A percentile compares a stretch with the other conserved stretches of the same genome.
phyloP scores from a whole-genome alignment of 2,113 vertebrate genomes.

The Scomber scombrus region DNA sequence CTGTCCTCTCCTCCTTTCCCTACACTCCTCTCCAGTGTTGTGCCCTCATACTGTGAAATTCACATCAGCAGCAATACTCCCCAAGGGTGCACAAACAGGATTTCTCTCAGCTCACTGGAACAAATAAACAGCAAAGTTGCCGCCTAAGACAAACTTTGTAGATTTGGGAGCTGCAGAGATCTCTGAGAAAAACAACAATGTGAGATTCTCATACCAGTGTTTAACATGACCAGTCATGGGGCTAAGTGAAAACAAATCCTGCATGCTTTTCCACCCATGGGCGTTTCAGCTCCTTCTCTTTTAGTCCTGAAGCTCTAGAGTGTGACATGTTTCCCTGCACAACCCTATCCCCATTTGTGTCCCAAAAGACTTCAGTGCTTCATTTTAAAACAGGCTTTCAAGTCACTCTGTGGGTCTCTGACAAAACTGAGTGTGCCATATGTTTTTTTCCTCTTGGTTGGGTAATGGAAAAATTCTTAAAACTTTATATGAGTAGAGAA shows the following conservation, averaged over 20 bases:
- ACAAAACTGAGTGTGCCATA: constrained; percentile 38
- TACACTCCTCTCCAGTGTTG: constrained; percentile 40
- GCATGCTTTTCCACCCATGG: constrained; percentile 29
- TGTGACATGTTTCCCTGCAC: constrained; percentile 5
- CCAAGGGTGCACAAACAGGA: constrained; percentile 44
- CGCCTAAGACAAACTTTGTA: constrained; percentile 57
- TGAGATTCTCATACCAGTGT: constrained; percentile 29
- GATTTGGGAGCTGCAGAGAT: constrained; percentile 31
- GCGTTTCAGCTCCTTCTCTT: neutral
- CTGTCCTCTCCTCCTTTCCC: constrained; percentile 44
- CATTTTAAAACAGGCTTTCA: constrained; percentile 37
- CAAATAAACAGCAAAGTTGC: constrained; percentile 61
- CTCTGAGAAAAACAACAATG: constrained; percentile 46
- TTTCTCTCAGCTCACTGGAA: constrained; percentile 46
- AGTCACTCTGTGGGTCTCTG: constrained; percentile 34
- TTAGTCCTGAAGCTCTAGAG: neutral
- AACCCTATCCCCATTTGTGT: constrained; percentile 2
- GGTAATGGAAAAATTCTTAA: constrained; percentile 35
- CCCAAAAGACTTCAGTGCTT: constrained; percentile 17
- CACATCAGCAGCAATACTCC: constrained; percentile 54
- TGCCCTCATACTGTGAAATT: constrained; percentile 39
- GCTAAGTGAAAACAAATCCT: constrained; percentile 48
- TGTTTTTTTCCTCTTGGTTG: constrained; percentile 42
- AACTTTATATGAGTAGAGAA: constrained; percentile 21
- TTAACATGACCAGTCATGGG: neutral